Evolutionary conservation across 1,140 invertebrate genomes (phyloP).

Genomic region (Panulirus ornatus): DNA sequence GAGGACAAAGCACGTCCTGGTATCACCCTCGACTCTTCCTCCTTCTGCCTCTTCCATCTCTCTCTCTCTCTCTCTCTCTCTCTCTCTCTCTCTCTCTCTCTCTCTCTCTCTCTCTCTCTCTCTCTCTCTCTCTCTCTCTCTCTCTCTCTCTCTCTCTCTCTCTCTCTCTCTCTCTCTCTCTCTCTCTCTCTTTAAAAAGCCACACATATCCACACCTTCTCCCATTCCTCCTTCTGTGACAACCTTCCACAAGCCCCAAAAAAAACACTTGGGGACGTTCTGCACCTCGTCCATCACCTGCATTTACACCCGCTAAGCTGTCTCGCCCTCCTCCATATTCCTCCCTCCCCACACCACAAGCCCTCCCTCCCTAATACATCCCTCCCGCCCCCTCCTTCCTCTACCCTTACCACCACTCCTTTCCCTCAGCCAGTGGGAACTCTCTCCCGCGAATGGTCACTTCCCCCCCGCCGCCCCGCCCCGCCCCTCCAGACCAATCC

Average conservation of each 20-base stretch:
- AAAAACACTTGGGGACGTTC: too few species aligned
- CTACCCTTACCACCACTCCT: not conserved
- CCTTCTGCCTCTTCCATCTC: not conserved
- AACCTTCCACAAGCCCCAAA: too few species aligned
- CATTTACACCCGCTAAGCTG: too few species aligned
- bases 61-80: not conserved
- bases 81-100: not conserved
- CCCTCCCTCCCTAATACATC: not conserved
- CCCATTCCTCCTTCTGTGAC: too few species aligned
- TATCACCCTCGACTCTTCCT: not conserved
- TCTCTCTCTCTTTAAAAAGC: too few species aligned
- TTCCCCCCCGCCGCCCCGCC: not conserved
- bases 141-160: not conserved
- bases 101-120: not conserved
- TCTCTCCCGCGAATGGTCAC: not conserved
- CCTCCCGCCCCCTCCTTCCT: too few species aligned
- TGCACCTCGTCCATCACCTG: too few species aligned
- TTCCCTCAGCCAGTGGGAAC: too few species aligned
- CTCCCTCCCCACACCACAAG: not conserved
- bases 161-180: slow-evolving; percentile 18
- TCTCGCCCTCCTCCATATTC: too few species aligned
- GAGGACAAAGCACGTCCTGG: not conserved
- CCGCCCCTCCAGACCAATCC: not conserved
- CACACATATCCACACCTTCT: too few species aligned
- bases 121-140: not conserved